Evolutionary conservation across 2,113 vertebrate species (phyloP), one percentile per base, ranked within the genome.

Genomic region (Empidonax traillii): DNA sequence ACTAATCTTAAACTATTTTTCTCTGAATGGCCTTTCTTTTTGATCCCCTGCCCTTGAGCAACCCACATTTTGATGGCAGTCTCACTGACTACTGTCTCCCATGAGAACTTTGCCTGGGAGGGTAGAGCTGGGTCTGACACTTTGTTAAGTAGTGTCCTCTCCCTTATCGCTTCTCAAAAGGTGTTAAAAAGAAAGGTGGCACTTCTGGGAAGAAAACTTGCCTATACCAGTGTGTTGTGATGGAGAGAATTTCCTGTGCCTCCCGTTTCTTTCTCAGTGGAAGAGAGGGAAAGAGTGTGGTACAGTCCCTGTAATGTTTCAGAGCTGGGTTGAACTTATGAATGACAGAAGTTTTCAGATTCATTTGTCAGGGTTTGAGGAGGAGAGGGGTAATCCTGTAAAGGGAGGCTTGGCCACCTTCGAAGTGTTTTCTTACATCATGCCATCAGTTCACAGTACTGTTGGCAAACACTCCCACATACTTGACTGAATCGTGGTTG

Each of bases 401-500:
- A 65, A 79, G 49, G 71, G 28, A 76, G 16, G n/a, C 39, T 35
- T 91, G 69, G 56, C 53, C n/a, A 43, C 4, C 52, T 79, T 49
- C 65, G 37, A 61, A 74, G 39, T 21, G 13, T 68, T 82, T 87
- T 89, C 39, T 56, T 82, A 22, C 20, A 33, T 59, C 4, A 1
- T 72, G 56, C 47, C 62, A 33, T 91, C 37, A 46, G 25, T 87
- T 92, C 46, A 43, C 53, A 51, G 51, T 69, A 31, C 68, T 71
- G 41, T 51, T 94, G 77, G 68, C 63, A 74, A 86, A 81, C 9
- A n/a, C 25, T 86, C n/a, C 51, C 10, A 2, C 8, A 8, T 27
- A 53, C n/a, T 88, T 20, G 4, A 51, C 39, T 1, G 0, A 90
- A 43, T 73, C 30, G 31, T 0, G 3, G 33, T 9, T 55, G 59